Conservation (phyloP, 2,113 vertebrate species). For the Hylia prasina region DNA sequence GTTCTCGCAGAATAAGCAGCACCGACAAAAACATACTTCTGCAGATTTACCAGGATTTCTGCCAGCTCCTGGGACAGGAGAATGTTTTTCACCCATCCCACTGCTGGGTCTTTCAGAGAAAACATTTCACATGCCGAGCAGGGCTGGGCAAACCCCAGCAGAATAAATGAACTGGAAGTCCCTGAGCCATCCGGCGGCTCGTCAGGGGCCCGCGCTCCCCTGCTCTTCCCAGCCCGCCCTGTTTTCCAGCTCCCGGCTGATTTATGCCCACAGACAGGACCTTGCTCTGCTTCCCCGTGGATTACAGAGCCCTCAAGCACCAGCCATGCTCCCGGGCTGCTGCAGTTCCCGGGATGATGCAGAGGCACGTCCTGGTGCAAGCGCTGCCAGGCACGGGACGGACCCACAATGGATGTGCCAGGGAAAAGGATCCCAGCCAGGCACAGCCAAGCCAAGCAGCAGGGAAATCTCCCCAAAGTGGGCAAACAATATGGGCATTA, state of each 20-base stretch:
- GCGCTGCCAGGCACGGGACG: background rate
- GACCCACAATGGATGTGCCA: accelerated
- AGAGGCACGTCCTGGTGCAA: background rate
- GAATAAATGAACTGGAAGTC: slow-evolving; percentile 36
- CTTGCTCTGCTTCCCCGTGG: background rate
- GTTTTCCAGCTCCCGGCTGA: background rate
- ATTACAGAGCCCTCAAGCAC: background rate
- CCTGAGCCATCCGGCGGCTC: background rate
- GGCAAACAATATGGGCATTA: accelerated
- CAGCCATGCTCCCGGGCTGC: accelerated
- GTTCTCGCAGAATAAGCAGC: slow-evolving; percentile 27
- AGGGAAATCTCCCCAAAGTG: background rate
- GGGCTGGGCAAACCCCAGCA: background rate
- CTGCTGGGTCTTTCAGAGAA: slow-evolving; percentile 14
- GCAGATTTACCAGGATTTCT: slow-evolving; percentile 48
- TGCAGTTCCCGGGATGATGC: accelerated
- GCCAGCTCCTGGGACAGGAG: slow-evolving; percentile 46
- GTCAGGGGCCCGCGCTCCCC: background rate
- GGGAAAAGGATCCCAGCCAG: background rate
- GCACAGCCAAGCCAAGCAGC: background rate
- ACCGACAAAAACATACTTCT: slow-evolving; percentile 46
- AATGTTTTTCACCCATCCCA: slow-evolving; percentile 36
- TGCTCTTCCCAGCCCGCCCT: background rate
- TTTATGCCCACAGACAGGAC: background rate
- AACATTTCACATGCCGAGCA: slow-evolving; percentile 23